Evolutionary conservation across 2,113 vertebrate genomes (phyloP).

Genomic region (Pantherophis guttatus): DNA sequence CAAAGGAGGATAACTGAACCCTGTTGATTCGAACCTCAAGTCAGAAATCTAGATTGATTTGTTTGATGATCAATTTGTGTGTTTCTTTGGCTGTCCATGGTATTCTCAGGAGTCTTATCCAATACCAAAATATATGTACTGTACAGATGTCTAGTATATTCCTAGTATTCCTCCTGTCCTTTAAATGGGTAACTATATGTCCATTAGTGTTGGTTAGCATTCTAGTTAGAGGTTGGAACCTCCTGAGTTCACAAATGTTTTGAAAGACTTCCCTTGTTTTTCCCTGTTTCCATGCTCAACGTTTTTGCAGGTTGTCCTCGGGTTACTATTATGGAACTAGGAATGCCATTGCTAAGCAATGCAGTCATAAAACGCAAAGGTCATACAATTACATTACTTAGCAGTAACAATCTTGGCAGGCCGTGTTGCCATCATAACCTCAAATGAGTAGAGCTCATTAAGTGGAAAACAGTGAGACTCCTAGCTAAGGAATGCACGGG

Average conservation of each 20-base stretch:
- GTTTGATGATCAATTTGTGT: background rate
- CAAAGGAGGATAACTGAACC: background rate
- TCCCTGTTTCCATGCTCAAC: background rate
- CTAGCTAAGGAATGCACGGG: background rate
- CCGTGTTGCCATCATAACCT: background rate
- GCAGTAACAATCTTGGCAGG: background rate
- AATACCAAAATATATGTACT: background rate
- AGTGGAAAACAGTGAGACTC: background rate
- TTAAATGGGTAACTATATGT: background rate
- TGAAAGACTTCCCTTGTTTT: background rate
- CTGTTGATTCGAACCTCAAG: background rate
- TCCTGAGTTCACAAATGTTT: background rate
- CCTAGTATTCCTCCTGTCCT: background rate
- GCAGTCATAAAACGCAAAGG: background rate
- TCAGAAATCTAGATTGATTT: background rate
- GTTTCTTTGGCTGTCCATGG: background rate
- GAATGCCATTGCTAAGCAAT: background rate
- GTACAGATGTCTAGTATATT: background rate
- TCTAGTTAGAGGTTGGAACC: background rate
- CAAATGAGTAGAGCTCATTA: background rate
- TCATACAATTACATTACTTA: background rate
- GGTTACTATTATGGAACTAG: background rate
- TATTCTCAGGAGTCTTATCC: background rate
- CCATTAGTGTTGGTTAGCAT: background rate
- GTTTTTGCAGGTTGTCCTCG: background rate